These are phyloP conservation scores for Nephrocerus scutellatus DNA, from an alignment of 2,888 invertebrate genomes.

Conservation along the genomic window DNA sequence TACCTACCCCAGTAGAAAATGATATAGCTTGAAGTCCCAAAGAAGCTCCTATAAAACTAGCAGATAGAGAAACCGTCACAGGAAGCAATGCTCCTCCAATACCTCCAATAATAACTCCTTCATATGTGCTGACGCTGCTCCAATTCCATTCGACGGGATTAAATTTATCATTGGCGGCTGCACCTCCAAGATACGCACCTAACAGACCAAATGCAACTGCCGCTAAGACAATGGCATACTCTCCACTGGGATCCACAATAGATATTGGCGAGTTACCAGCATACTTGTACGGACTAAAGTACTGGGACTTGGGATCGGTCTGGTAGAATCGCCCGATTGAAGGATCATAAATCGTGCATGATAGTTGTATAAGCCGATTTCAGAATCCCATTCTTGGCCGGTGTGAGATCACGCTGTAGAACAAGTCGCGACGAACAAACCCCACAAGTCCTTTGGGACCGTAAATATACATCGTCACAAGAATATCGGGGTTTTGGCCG, in stretches of 20 bases:
- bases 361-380: slow-evolving; percentile 25
- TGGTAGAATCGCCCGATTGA: slow-evolving; percentile 24
- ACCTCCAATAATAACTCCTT: slow-evolving; percentile 6
- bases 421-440: slow-evolving; percentile 14
- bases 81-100: slow-evolving; percentile 6
- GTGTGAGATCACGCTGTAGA: slow-evolving; percentile 21
- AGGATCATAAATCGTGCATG: slow-evolving; percentile 27
- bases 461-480: slow-evolving; percentile 13
- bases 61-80: neutral
- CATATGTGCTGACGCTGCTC: neutral
- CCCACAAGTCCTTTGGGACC: slow-evolving; percentile 11
- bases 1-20: neutral
- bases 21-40: neutral
- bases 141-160: slow-evolving; percentile 4
- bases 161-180: slow-evolving; percentile 2
- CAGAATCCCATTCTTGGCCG: slow-evolving; percentile 28
- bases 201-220: neutral
- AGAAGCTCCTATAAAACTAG: neutral
- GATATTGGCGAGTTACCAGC: slow-evolving; percentile 19
- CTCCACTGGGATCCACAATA: slow-evolving; percentile 12
- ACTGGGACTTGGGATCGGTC: slow-evolving; percentile 21
- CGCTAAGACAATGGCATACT: slow-evolving; percentile 6
- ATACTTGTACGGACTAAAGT: slow-evolving; percentile 26
- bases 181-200: slow-evolving; percentile 11
- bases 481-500: slow-evolving; percentile 5